Percentiles rank a stretch among this genome's conserved stretches.
phyloP scores from a whole-genome alignment of 2,113 vertebrate genomes.

The Varanus komodoensis region DNA sequence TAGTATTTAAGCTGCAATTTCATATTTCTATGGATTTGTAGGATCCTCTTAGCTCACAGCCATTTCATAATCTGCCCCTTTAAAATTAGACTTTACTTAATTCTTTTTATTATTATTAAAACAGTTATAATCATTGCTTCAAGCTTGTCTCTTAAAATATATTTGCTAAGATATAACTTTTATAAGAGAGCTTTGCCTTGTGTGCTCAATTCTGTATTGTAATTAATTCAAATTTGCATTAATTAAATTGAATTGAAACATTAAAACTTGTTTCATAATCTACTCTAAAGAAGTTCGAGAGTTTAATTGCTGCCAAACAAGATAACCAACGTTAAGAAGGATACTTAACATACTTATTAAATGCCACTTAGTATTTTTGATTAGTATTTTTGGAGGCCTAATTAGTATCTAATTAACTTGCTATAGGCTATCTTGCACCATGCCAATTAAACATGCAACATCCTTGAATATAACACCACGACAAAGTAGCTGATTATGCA shows the following conservation, averaged over 20 bases:
- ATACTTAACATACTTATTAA: slow-evolving; percentile 85
- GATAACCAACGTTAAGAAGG: slow-evolving; percentile 76
- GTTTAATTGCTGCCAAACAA: slow-evolving; percentile 80
- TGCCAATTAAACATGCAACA: slow-evolving; percentile 76
- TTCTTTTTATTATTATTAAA: rapidly evolving
- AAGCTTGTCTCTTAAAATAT: slow-evolving; percentile 51
- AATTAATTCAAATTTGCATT: slow-evolving; percentile 84
- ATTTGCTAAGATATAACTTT: slow-evolving; percentile 75
- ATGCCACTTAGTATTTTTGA: slow-evolving; percentile 85
- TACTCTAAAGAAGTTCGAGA: slow-evolving; percentile 75
- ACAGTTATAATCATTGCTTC: slow-evolving; percentile 10
- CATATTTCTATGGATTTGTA: not conserved
- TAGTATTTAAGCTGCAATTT: not conserved
- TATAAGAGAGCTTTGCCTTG: slow-evolving; percentile 59
- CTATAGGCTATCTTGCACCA: slow-evolving; percentile 78
- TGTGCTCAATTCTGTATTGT: slow-evolving; percentile 70
- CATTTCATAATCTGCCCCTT: slow-evolving; percentile 1
- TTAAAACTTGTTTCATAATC: slow-evolving; percentile 80
- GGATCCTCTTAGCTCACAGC: slow-evolving; percentile 1
- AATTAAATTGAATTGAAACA: slow-evolving; percentile 84
- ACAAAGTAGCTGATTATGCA: slow-evolving; percentile 52
- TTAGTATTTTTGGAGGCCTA: slow-evolving; percentile 83
- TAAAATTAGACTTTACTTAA: not conserved
- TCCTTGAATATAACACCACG: slow-evolving; percentile 53
- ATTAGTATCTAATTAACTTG: slow-evolving; percentile 84